Conservation (phyloP, 2,888 invertebrate genomes). For the Rhaphigaster nebulosa region DNA sequence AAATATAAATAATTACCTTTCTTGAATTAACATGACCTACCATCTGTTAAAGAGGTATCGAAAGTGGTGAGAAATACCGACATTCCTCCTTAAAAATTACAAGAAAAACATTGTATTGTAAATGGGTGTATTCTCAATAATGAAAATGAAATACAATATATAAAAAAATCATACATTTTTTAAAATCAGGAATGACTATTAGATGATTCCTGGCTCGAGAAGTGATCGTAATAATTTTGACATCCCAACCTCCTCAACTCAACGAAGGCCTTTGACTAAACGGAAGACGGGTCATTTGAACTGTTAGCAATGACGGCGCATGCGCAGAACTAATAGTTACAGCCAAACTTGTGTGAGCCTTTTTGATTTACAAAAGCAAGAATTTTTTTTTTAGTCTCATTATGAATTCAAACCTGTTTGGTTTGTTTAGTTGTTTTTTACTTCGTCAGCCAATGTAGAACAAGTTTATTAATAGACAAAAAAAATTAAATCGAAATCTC, state of each 20-base stretch:
- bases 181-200: neutral
- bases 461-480: too few species aligned
- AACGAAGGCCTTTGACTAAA: neutral
- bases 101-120: neutral
- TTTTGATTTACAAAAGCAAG: neutral
- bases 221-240: neutral
- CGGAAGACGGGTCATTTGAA: neutral
- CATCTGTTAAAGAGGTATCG: neutral
- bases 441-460: too few species aligned
- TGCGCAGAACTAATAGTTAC: neutral
- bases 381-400: neutral
- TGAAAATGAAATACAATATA: neutral
- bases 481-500: too few species aligned
- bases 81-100: neutral
- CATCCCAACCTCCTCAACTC: neutral
- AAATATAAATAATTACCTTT: neutral
- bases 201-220: neutral
- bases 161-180: neutral
- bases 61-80: neutral
- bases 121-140: neutral
- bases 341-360: neutral
- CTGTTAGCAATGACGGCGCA: neutral
- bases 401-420: neutral
- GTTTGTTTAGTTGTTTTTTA: too few species aligned
- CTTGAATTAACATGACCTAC: neutral